Percentiles rank a stretch among this genome's conserved stretches.
phyloP scores from a whole-genome alignment of 1,140 invertebrate genomes.

The Leptopilina boulardi region DNA sequence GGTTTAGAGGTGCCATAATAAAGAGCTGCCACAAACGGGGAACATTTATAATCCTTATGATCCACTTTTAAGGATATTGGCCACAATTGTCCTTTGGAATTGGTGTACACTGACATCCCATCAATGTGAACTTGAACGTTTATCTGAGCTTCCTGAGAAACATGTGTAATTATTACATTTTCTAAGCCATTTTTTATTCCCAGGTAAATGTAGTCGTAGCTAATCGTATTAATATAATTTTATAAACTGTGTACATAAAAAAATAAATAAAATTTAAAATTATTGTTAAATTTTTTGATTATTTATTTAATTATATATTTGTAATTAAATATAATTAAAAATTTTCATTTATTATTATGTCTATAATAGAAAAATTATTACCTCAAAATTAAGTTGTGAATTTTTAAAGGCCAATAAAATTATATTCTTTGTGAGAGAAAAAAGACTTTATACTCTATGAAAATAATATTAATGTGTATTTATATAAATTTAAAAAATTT shows the following conservation, averaged over 20 bases:
- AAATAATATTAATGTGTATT: too few species aligned
- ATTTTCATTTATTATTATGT: too few species aligned
- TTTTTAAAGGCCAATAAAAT: too few species aligned
- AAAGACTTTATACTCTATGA: too few species aligned
- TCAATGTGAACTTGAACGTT: slow-evolving; percentile 43
- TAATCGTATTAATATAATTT: slow-evolving; percentile 32
- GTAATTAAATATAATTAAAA: too few species aligned
- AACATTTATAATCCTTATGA: slow-evolving; percentile 41
- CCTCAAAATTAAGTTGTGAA: too few species aligned
- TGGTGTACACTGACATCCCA: slow-evolving; percentile 40
- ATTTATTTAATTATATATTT: too few species aligned
- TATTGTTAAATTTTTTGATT: too few species aligned
- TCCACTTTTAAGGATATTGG: slow-evolving; percentile 42
- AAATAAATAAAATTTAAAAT: too few species aligned
- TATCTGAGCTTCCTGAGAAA: slow-evolving; percentile 44
- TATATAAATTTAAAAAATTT: too few species aligned
- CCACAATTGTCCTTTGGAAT: slow-evolving; percentile 46
- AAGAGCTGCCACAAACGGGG: slow-evolving; percentile 45
- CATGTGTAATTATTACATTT: slow-evolving; percentile 39
- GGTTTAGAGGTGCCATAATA: slow-evolving; percentile 47
- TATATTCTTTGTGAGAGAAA: too few species aligned
- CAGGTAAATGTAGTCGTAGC: slow-evolving; percentile 46
- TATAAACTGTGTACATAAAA: not conserved
- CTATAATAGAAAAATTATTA: too few species aligned
- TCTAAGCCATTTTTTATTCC: slow-evolving; percentile 45